Evolutionary conservation across 2,113 vertebrate species (phyloP).

Genomic region (Ceyx margarethae): DNA sequence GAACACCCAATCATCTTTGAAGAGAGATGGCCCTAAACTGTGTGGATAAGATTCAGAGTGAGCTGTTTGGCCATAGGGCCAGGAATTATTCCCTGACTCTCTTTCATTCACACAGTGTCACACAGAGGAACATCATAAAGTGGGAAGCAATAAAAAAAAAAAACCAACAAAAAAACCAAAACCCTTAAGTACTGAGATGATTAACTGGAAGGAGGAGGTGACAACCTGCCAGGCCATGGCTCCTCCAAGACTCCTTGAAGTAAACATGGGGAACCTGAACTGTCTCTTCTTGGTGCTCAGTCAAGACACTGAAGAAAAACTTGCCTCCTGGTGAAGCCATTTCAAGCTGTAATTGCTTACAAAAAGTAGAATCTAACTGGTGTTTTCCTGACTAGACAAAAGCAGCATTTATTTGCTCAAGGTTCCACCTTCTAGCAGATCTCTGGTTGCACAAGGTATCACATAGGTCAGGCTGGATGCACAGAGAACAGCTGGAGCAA

Average conservation of each 20-base stretch:
- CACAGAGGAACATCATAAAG: neutral
- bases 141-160: neutral
- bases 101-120: neutral
- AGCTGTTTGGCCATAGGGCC: neutral
- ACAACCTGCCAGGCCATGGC: neutral
- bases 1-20: neutral
- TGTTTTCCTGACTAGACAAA: neutral
- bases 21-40: neutral
- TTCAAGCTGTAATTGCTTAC: neutral
- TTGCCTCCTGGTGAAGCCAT: neutral
- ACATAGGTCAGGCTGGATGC: neutral
- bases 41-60: neutral
- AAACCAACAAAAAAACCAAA: neutral
- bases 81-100: neutral
- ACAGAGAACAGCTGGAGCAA: neutral
- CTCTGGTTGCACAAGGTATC: neutral
- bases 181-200: neutral
- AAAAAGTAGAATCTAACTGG: neutral
- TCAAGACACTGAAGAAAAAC: neutral
- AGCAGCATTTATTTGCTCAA: neutral
- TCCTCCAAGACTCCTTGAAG: neutral
- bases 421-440: neutral
- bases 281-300: neutral
- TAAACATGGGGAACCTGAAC: neutral
- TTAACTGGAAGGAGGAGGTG: neutral